Conservation (phyloP, 2,797 vertebrate species). For the Onychomys arenicola region DNA sequence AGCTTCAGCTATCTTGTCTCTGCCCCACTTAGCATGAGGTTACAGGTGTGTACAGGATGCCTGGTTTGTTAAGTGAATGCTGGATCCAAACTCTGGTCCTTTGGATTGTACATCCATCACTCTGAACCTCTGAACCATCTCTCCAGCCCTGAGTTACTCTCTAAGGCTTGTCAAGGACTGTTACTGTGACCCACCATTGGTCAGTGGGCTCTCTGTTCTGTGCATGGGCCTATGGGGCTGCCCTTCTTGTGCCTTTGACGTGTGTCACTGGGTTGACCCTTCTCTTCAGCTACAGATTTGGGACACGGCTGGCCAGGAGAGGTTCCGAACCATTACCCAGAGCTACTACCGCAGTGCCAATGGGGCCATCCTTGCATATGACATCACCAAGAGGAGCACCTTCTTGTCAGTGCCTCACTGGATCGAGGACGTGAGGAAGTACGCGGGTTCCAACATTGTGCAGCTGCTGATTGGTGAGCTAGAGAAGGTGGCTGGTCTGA, state of each 20-base stretch:
- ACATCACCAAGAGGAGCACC: constrained; percentile 91
- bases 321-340: constrained; percentile 94
- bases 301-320: constrained; percentile 94
- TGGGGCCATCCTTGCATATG: constrained; percentile 93
- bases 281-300: constrained; percentile 92
- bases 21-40: neutral
- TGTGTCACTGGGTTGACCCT: neutral
- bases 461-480: constrained; percentile 92
- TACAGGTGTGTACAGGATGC: neutral
- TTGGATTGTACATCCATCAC: neutral
- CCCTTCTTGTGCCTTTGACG: neutral
- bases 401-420: constrained; percentile 92
- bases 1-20: neutral
- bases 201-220: neutral
- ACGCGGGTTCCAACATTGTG: constrained; percentile 92
- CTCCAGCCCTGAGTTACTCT: neutral
- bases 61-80: neutral
- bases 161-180: neutral
- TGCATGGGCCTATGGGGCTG: neutral
- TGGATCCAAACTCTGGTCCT: neutral
- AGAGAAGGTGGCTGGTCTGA: neutral
- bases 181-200: neutral
- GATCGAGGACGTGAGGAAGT: constrained; percentile 93
- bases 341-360: constrained; percentile 94
- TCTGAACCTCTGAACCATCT: neutral